Evolutionary conservation across 2,797 vertebrate species (phyloP).

Genomic region (Oreortyx pictus): DNA sequence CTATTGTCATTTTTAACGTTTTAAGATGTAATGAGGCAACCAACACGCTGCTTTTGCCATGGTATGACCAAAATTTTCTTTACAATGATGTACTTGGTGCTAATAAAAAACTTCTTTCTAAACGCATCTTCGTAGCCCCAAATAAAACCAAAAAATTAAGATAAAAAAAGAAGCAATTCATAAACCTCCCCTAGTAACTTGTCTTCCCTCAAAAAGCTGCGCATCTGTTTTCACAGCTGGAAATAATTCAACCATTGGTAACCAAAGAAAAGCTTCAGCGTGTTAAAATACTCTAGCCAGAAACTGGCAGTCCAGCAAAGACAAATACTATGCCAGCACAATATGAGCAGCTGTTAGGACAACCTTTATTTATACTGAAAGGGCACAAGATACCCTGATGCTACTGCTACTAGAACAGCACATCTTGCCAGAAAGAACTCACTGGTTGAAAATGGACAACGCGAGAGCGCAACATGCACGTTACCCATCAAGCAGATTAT

Average conservation of each 20-base stretch:
- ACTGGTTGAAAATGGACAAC: constrained; percentile 3
- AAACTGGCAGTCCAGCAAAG: constrained; percentile 48
- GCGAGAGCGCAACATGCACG: constrained; percentile 16
- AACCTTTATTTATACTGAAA: constrained; percentile 51
- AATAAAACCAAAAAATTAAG: not conserved
- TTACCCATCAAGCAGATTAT: constrained; percentile 52
- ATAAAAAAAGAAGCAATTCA: not conserved
- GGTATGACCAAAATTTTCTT: not conserved
- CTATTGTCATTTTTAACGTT: not conserved
- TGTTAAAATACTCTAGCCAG: constrained; percentile 45
- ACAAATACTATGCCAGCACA: constrained; percentile 11
- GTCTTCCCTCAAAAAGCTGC: constrained; percentile 59
- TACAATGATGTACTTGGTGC: not conserved
- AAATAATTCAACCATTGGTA: constrained; percentile 48
- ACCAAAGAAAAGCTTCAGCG: constrained; percentile 30
- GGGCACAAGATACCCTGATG: constrained; percentile 21
- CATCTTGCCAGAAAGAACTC: constrained; percentile 17
- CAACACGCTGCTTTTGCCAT: not conserved
- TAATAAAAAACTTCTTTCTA: not conserved
- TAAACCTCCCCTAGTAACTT: constrained; percentile 18
- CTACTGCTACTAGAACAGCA: constrained; percentile 13
- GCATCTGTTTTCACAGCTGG: constrained; percentile 67
- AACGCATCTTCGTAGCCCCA: not conserved
- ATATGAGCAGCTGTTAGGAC: constrained; percentile 56
- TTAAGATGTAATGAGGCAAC: not conserved